A percentile compares a stretch with the other conserved stretches of the same genome.
Evolutionary conservation across 2,113 vertebrate genomes (phyloP).

Genomic region (Alligator sinensis): DNA sequence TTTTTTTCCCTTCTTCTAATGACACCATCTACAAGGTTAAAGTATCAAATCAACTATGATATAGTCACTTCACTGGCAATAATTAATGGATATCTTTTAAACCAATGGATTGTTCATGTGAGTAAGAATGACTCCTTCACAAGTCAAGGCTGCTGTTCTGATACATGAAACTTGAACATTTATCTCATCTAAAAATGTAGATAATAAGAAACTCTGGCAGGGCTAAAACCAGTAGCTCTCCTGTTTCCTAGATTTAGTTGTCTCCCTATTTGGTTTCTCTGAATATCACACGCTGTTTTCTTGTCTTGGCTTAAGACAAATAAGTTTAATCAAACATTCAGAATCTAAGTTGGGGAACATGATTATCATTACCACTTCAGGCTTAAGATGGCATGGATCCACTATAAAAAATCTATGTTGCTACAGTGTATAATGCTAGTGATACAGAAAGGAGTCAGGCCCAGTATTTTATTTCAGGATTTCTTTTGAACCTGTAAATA

Average conservation of each 20-base stretch:
- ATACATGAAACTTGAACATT: slow-evolving; percentile 47
- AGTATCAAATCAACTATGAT: background rate
- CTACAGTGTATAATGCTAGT: background rate
- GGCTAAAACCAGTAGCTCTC: slow-evolving; percentile 14
- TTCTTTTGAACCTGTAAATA: slow-evolving; percentile 1
- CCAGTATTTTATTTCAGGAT: slow-evolving; percentile 26
- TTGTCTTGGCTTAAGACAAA: slow-evolving; percentile 21
- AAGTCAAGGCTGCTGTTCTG: background rate
- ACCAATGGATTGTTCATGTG: background rate
- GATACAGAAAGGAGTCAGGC: background rate
- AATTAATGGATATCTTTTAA: slow-evolving; percentile 16
- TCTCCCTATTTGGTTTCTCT: background rate
- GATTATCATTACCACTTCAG: background rate
- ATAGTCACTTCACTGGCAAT: background rate
- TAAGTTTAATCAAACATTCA: slow-evolving; percentile 35
- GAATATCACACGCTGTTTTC: background rate
- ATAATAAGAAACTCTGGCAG: slow-evolving; percentile 50
- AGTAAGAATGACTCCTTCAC: background rate
- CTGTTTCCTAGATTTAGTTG: slow-evolving; percentile 11
- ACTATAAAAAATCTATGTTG: background rate
- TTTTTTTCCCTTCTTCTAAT: accelerated
- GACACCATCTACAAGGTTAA: background rate
- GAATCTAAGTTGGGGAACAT: background rate
- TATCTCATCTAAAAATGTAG: slow-evolving; percentile 16
- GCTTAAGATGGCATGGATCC: background rate